Conservation (phyloP, 2,888 invertebrate genomes). For the Willowsia nigromaculata region DNA sequence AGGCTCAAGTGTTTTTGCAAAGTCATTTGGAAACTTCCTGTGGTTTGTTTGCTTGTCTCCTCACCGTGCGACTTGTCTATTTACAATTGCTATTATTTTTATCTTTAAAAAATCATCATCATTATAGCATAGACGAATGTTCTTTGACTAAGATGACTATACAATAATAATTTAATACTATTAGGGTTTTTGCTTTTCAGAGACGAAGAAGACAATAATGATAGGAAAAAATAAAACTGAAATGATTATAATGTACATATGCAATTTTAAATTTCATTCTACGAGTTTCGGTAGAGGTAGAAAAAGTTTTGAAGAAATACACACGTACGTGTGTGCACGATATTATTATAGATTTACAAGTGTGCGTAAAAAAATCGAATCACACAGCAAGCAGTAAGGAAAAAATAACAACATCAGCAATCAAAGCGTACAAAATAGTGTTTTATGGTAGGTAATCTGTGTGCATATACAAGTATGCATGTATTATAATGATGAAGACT, state of each 20-base stretch:
- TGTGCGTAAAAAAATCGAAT: not conserved
- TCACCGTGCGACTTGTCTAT: slow-evolving; percentile 36
- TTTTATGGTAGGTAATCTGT: slow-evolving; percentile 7
- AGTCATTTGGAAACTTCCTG: slow-evolving; percentile 70
- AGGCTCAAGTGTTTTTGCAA: slow-evolving; percentile 56
- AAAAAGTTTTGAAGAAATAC: not conserved
- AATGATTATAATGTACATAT: slow-evolving; percentile 49
- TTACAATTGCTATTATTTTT: slow-evolving; percentile 50
- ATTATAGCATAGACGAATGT: not conserved
- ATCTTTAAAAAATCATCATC: slow-evolving; percentile 31
- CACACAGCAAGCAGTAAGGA: slow-evolving; percentile 20
- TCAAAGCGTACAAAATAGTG: slow-evolving; percentile 63
- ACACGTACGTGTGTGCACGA: not conserved
- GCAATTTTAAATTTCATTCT: slow-evolving; percentile 27
- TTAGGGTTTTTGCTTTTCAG: slow-evolving; percentile 24
- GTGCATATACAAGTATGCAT: not conserved
- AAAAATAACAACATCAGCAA: slow-evolving; percentile 48
- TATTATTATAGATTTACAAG: not conserved
- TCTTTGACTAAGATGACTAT: not conserved
- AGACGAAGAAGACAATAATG: slow-evolving; percentile 45
- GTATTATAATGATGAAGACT: not conserved
- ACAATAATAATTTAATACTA: not conserved
- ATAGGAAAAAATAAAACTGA: slow-evolving; percentile 30
- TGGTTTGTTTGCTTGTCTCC: slow-evolving; percentile 66
- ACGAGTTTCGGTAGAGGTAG: not conserved